Base-by-base conservation (phyloP, 2,113 vertebrate species). In the Azemiops feae region DNA sequence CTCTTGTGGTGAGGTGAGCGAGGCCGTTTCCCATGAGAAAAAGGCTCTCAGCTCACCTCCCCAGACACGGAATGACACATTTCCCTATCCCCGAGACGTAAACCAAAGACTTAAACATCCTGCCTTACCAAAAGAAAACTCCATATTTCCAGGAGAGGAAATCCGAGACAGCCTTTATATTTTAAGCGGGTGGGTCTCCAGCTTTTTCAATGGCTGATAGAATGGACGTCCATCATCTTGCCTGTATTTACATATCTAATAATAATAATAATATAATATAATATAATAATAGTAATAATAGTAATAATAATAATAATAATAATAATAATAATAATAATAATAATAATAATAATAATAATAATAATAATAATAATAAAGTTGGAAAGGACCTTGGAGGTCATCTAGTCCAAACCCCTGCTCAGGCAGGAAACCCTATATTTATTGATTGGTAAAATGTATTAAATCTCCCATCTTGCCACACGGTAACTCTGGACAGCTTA, bases 21-120 rank as follows among this genome's bases (percentile, higher is more conserved):
- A 95, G 96, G 93, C 94, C 88, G 0, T 97, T 97, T 97, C 96
- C 97, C 96, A 96, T 96, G 96, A 96, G 97, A 97, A 96, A 64
- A 94, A 91, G 93, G 93, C 89, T 94, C 93, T 95, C 94, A 3
- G 94, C 92, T 97, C 96, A 96, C 96, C 97, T 95, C 94, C 94
- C 95, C 93, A 95, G 91, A 96, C 96, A 87, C 39, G 94, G 81
- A 89, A 89, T 95, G 94, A 96, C 95, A 90, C 60, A 91, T 91
- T 96, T 92, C 89, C 94, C 92, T 7, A 39, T 34, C 43, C 30
- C 69, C 8, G 45, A 54, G 74, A 87, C 89, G 55, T 91, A 93
- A 25, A 16, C 39, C 25, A 7, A 45, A 57, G 18, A 30, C 34
- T 55, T 60, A 5, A 57, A 74, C 52, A 69, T 11, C 58, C 58